These are phyloP conservation scores for Xestoiulus laeticollis DNA, from an alignment of 2,888 invertebrate genomes.

Conservation along the genomic window DNA sequence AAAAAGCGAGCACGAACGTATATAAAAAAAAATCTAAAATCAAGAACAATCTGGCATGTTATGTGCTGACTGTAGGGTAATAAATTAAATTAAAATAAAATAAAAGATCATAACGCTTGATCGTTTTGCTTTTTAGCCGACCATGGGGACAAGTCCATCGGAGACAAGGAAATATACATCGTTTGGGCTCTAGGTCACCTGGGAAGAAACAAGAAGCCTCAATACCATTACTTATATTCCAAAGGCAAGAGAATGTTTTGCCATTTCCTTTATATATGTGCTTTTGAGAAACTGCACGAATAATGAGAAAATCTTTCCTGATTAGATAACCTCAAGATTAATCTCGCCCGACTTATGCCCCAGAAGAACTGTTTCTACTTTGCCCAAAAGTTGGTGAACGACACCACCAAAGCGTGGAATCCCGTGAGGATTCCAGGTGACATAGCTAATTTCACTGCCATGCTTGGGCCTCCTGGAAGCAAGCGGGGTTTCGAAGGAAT, in stretches of 20 bases:
- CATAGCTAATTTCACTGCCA: slow-evolving; percentile 80
- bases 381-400: slow-evolving; percentile 64
- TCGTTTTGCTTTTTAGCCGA: slow-evolving; percentile 70
- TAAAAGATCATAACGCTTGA: not conserved
- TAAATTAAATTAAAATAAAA: no score
- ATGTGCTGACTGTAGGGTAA: no score
- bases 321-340: slow-evolving; percentile 71
- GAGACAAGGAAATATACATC: slow-evolving; percentile 71
- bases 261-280: not conserved
- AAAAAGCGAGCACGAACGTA: no score
- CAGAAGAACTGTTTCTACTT: slow-evolving; percentile 80
- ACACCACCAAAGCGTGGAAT: slow-evolving; percentile 67
- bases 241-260: slow-evolving; percentile 64
- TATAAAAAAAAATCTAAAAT: no score
- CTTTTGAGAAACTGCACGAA: not conserved
- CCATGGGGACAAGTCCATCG: slow-evolving; percentile 78
- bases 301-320: not conserved
- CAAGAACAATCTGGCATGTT: no score
- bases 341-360: slow-evolving; percentile 73
- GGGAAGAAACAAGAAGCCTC: slow-evolving; percentile 80
- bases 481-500: slow-evolving; percentile 79
- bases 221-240: slow-evolving; percentile 83
- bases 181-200: slow-evolving; percentile 87
- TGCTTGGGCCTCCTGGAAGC: slow-evolving; percentile 85
- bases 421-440: slow-evolving; percentile 68